These are phyloP conservation scores for Tachystola acroxantha DNA, from an alignment of 2,888 invertebrate genomes.

Conservation along the genomic window DNA sequence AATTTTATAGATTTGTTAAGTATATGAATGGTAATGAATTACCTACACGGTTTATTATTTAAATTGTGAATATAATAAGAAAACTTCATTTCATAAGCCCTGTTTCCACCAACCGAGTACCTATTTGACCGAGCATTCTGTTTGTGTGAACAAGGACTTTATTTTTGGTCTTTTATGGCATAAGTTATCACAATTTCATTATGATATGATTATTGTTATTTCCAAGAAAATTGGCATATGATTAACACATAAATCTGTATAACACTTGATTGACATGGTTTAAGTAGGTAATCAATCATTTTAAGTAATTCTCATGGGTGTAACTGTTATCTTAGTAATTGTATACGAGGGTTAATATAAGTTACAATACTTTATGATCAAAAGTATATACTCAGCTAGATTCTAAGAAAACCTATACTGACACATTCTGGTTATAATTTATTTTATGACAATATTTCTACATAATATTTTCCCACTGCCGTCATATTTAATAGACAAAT, in stretches of 20 bases:
- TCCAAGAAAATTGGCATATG: slow-evolving; percentile 34
- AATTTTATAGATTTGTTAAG: slow-evolving; percentile 1
- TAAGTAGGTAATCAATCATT: slow-evolving; percentile 1
- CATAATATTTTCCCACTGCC: background rate
- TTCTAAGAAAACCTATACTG: slow-evolving; percentile 24
- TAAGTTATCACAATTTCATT: no score
- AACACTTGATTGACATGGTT: slow-evolving; percentile 22
- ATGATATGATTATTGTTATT: no score
- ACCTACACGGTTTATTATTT: background rate
- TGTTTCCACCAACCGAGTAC: no score
- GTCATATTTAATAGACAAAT: background rate
- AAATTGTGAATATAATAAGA: no score
- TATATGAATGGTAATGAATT: no score
- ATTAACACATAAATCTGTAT: slow-evolving; percentile 16
- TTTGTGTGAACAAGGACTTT: no score
- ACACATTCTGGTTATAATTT: background rate
- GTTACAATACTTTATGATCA: slow-evolving; percentile 50
- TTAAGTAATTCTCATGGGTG: slow-evolving; percentile 23
- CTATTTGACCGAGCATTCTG: no score
- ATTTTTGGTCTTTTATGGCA: no score
- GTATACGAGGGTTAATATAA: slow-evolving; percentile 21
- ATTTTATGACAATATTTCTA: background rate
- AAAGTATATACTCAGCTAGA: slow-evolving; percentile 65
- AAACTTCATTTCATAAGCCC: no score
- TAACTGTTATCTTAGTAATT: slow-evolving; percentile 17